Evolutionary conservation across 1,140 invertebrate species (phyloP).

Genomic region (Metopolophium dirhodum): DNA sequence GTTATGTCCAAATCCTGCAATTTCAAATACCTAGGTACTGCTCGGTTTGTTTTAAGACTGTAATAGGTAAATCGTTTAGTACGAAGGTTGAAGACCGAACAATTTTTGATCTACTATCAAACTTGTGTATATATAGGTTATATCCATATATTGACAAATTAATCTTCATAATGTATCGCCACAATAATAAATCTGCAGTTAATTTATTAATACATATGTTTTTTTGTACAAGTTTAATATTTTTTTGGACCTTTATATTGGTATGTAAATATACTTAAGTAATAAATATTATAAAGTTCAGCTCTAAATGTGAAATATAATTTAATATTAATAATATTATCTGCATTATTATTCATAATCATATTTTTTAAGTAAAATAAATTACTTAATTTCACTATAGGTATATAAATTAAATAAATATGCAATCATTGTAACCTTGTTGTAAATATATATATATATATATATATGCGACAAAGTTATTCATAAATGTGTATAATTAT

Average conservation of each 20-base stretch:
- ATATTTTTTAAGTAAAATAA: neutral
- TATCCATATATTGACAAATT: neutral
- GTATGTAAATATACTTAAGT: neutral
- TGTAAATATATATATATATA: neutral
- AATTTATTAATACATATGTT: neutral
- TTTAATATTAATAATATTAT: neutral
- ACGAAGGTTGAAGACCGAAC: neutral
- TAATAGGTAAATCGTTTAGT: neutral
- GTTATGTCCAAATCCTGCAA: neutral
- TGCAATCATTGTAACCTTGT: neutral
- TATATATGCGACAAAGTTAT: neutral
- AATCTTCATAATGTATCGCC: neutral
- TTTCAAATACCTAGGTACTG: neutral
- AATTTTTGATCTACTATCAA: neutral
- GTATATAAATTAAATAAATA: no score
- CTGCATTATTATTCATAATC: neutral
- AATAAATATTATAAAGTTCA: neutral
- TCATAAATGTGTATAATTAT: neutral
- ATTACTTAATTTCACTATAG: neutral
- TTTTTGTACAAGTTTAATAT: neutral
- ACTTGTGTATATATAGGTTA: neutral
- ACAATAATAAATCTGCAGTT: neutral
- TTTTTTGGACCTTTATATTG: neutral
- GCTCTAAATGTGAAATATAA: neutral
- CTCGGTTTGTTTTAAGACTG: neutral